A percentile compares a stretch with the other conserved stretches of the same genome.
These are phyloP conservation scores for Saturnia japonica DNA, from an alignment of 2,888 invertebrate genomes.

Conservation along the genomic window DNA sequence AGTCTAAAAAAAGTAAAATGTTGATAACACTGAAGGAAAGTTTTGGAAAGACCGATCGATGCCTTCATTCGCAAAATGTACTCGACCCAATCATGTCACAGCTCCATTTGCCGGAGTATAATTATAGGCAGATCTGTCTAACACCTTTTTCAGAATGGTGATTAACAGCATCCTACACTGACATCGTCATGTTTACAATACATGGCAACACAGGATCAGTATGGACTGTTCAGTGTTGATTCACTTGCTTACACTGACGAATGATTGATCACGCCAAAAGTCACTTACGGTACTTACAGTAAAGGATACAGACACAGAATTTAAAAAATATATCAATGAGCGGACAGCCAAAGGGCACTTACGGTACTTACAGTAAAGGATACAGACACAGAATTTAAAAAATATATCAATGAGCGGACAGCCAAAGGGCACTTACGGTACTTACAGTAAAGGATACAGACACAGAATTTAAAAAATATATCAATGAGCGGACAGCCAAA, in stretches of 20 bases:
- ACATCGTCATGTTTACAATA: conserved; percentile 10
- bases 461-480: too few species aligned
- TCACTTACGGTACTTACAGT: neutral
- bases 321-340: neutral
- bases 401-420: too few species aligned
- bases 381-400: too few species aligned
- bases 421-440: too few species aligned
- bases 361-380: too few species aligned
- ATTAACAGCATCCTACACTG: conserved; percentile 21
- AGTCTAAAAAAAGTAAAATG: too few species aligned
- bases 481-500: too few species aligned
- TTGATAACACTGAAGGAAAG: too few species aligned
- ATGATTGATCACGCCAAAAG: neutral
- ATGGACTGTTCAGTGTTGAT: conserved; percentile 5
- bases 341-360: too few species aligned
- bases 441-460: too few species aligned
- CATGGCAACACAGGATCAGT: neutral
- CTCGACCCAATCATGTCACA: neutral
- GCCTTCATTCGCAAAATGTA: neutral
- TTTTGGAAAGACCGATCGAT: neutral
- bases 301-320: neutral
- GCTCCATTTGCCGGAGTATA: neutral
- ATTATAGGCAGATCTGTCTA: neutral
- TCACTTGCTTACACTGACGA: neutral
- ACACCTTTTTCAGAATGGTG: conserved; percentile 18